Conservation (phyloP, 2,113 vertebrate species). For the Mugil cephalus region DNA sequence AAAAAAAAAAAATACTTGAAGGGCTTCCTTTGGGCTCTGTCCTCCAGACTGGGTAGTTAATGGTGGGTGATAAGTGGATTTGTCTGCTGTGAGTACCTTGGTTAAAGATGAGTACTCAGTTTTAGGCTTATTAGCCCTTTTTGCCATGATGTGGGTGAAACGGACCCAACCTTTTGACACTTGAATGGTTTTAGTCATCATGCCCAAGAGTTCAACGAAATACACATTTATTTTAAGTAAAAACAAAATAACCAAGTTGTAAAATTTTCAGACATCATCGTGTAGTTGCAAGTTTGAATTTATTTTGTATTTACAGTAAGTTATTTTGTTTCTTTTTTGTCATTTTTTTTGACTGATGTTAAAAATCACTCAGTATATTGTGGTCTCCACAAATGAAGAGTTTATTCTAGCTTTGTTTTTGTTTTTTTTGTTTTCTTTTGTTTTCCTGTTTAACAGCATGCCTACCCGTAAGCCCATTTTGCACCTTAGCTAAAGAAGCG, state of each 20-base stretch:
- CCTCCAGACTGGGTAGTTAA: conserved; percentile 41
- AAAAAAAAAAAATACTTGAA: conserved; percentile 61
- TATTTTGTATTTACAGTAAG: conserved; percentile 78
- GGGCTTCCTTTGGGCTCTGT: conserved; percentile 58
- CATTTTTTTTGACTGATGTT: conserved; percentile 50
- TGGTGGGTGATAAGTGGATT: conserved; percentile 32
- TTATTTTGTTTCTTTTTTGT: conserved; percentile 71
- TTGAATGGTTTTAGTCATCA: conserved; percentile 64
- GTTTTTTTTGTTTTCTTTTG: conserved; percentile 30
- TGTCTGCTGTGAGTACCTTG: conserved; percentile 37
- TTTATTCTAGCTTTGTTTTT: conserved; percentile 57
- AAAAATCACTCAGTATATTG: conserved; percentile 59
- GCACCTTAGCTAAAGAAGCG: conserved; percentile 69
- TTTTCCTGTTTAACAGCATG: conserved; percentile 67
- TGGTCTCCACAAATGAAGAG: conserved; percentile 71
- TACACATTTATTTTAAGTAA: conserved; percentile 54
- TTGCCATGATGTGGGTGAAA: conserved; percentile 62
- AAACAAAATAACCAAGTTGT: conserved; percentile 63
- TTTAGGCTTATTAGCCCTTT: conserved; percentile 24
- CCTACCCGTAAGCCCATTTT: conserved; percentile 51
- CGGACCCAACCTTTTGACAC: conserved; percentile 48
- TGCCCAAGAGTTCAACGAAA: conserved; percentile 52
- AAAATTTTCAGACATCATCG: conserved; percentile 67
- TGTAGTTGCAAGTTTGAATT: conserved; percentile 70
- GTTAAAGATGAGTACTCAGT: conserved; percentile 25